A percentile compares a stretch with the other conserved stretches of the same genome.
Evolutionary conservation across 2,797 vertebrate genomes (phyloP).

Genomic region (Schizopygopsis pylzovi): DNA sequence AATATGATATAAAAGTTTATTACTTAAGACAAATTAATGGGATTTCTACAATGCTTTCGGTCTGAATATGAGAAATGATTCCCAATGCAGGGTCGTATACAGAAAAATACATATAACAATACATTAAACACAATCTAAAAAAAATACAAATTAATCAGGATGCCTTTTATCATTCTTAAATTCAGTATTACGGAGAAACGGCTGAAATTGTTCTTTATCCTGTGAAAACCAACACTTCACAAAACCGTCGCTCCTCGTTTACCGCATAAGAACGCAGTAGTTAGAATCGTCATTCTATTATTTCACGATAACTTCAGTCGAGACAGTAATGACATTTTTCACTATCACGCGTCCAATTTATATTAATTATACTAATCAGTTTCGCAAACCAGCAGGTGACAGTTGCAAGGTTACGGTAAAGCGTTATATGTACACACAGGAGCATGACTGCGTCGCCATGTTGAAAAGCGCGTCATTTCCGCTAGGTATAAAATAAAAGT

Average conservation of each 20-base stretch:
- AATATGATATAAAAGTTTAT: conserved; percentile 44
- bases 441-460: conserved; percentile 45
- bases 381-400: background rate
- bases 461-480: conserved; percentile 31
- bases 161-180: conserved; percentile 1
- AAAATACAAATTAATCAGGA: background rate
- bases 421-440: background rate
- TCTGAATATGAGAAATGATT: conserved; percentile 8
- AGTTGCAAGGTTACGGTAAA: conserved; percentile 21
- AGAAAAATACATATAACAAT: conserved; percentile 28
- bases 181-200: conserved; percentile 23
- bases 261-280: background rate
- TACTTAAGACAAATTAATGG: conserved; percentile 7
- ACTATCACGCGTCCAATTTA: background rate
- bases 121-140: conserved; percentile 22
- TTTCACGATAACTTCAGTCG: background rate
- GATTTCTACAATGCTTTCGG: conserved; percentile 31
- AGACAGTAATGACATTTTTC: background rate
- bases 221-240: background rate
- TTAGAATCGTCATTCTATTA: background rate
- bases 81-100: background rate
- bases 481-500: background rate
- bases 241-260: background rate
- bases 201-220: background rate
- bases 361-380: background rate